Evolutionary conservation across 1,140 invertebrate genomes (phyloP).

Genomic region (Drosophila obscura): DNA sequence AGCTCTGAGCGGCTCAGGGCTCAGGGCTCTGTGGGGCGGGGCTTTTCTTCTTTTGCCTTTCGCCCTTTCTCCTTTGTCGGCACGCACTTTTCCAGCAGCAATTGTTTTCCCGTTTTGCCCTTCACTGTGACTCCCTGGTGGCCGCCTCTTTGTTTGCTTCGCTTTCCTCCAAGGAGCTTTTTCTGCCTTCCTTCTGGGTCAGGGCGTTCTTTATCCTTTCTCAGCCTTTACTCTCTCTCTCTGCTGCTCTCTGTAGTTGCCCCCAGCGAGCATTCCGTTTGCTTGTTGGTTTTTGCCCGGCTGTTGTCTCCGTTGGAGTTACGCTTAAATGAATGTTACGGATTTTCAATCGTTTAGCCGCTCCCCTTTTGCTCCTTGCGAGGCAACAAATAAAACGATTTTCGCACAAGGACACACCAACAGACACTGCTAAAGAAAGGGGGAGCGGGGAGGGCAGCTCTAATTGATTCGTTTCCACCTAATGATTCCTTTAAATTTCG

Average conservation of each 20-base stretch:
- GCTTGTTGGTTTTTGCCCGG: conserved; percentile 13
- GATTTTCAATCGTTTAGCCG: conserved; percentile 56
- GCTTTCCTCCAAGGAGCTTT: too few relatives aligned
- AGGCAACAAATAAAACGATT: neutral
- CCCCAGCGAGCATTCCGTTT: too few relatives aligned
- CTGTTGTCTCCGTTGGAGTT: conserved; percentile 1
- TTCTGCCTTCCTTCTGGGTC: too few relatives aligned
- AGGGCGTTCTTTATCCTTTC: too few relatives aligned
- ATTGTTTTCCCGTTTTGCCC: conserved; percentile 56
- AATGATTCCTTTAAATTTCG: conserved; percentile 30
- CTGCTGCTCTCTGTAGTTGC: too few relatives aligned
- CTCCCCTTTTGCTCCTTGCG: conserved; percentile 1
- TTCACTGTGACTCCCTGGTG: conserved; percentile 22
- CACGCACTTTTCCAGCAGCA: conserved; percentile 70
- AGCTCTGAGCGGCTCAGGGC: conserved; percentile 37
- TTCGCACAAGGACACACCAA: neutral
- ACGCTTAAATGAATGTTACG: conserved; percentile 58
- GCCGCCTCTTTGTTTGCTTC: conserved; percentile 15
- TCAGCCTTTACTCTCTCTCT: too few relatives aligned
- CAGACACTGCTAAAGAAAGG: neutral
- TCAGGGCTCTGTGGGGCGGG: conserved; percentile 14
- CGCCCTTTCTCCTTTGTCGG: conserved; percentile 21
- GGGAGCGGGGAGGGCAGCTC: neutral
- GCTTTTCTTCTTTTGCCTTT: conserved; percentile 16
- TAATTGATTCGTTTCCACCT: conserved; percentile 43